Base-by-base conservation (phyloP, 2,888 invertebrate genomes). In the Venustoraphidia nigricollis region DNA sequence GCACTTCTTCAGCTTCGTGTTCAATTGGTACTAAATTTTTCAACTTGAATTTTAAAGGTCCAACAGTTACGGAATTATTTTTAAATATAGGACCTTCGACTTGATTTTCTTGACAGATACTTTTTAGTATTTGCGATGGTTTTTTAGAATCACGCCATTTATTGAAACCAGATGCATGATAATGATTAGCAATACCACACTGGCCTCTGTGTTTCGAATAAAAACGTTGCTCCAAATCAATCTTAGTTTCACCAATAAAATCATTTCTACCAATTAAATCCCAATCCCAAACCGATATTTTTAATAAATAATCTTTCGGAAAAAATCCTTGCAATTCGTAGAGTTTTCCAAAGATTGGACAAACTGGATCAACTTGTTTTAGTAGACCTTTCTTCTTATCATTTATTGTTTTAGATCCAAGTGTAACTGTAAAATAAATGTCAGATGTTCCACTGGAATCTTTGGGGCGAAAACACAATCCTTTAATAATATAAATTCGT, bases 201-300 rank as follows among this genome's bases (percentile, higher is more conserved):
- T 75, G 74, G 0, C 85, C 90, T 50, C 87, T 71, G 60, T 91
- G 88, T 53, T 76, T 76, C 13, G 82, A 80, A 61, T 85, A 88
- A 61, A 83, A 83, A 51, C 93, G 75, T 65, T 90, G 86, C 67
- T 94, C 94, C 43, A 94, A 67, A 64, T 94, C 93, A 52, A 94
- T 81, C 51, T 69, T 71, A 0, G 92, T 93, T 57, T 79, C 81
- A 0, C 93, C 94, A 56, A 94, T 88, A 9, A 91, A 64, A 59
- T 89, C 86, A 60, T 92, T 87, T 3, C 71, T 63, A 2, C 76
- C 72, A 2, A 75, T 64, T 3, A 73, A 59, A 58, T 90, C 87
- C 64, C 78, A 80, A 62, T 92, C 89, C 63, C 79, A 83, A 1
- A 93, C 69, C 36, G 83, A 77, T 1, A 93, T 69, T 36, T 73